Evolutionary conservation across 2,888 invertebrate genomes (phyloP).

Genomic region (Rhopalosiphum nymphaeae): DNA sequence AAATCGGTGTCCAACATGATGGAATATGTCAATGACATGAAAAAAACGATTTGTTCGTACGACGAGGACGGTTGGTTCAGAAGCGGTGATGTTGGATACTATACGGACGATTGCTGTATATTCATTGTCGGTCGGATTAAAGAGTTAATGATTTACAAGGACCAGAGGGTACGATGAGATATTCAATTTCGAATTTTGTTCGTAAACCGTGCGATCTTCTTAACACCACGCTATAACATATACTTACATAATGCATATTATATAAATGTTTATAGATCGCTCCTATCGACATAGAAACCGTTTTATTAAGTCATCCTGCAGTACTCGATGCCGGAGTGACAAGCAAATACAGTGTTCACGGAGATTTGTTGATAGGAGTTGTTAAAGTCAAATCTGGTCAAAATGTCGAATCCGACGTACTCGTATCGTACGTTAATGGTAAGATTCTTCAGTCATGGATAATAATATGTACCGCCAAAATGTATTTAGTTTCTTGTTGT

Average conservation of each 20-base stretch:
- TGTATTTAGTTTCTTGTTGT: not conserved
- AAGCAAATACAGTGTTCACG: not conserved
- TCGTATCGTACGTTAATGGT: slow-evolving; percentile 34
- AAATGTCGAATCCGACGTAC: not conserved
- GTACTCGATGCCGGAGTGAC: slow-evolving; percentile 45
- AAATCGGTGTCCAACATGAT: slow-evolving; percentile 40
- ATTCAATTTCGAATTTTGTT: not conserved
- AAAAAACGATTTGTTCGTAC: slow-evolving; percentile 34
- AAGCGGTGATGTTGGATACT: slow-evolving; percentile 36
- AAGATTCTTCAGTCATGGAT: not conserved
- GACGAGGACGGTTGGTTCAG: slow-evolving; percentile 50
- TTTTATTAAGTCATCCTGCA: slow-evolving; percentile 23
- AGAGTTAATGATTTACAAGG: slow-evolving; percentile 38
- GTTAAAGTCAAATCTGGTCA: slow-evolving; percentile 22
- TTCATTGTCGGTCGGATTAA: slow-evolving; percentile 36
- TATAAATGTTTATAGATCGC: not conserved
- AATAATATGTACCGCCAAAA: not conserved
- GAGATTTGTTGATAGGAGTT: slow-evolving; percentile 37
- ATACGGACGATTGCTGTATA: slow-evolving; percentile 8
- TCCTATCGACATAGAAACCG: slow-evolving; percentile 29
- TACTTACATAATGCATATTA: not conserved
- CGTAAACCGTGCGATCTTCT: not conserved
- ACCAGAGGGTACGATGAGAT: not conserved
- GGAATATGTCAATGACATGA: slow-evolving; percentile 7
- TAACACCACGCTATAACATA: too few relatives aligned